Conservation (phyloP, 2,113 vertebrate species). For the Campylomormyrus numenius region DNA sequence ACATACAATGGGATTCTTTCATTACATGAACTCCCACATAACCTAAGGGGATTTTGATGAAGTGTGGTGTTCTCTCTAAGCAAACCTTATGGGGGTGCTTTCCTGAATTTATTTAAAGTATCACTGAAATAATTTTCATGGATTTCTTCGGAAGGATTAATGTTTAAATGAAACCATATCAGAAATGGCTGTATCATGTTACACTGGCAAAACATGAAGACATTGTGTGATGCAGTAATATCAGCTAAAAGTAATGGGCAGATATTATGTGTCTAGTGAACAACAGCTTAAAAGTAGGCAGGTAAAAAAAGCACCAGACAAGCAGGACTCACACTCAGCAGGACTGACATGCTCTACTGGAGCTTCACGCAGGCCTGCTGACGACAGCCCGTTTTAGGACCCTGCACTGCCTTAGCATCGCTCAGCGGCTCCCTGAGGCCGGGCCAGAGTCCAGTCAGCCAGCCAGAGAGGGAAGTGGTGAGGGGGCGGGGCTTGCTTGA, state of each 20-base stretch:
- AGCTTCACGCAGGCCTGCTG: neutral
- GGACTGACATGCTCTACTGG: neutral
- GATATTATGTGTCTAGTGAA: neutral
- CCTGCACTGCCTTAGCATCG: neutral
- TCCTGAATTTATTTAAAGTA: neutral
- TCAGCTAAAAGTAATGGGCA: neutral
- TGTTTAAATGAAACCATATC: neutral
- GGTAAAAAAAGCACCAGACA: neutral
- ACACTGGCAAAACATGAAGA: neutral
- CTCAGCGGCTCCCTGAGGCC: neutral
- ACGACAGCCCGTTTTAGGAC: neutral
- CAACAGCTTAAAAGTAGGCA: neutral
- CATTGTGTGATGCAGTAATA: neutral
- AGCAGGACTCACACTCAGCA: neutral
- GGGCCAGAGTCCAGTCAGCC: neutral
- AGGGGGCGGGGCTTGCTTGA: neutral
- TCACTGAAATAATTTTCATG: neutral
- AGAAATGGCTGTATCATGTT: neutral
- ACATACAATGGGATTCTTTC: neutral
- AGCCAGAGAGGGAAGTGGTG: neutral
- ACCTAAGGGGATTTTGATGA: neutral
- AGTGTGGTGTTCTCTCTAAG: neutral
- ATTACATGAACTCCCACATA: neutral
- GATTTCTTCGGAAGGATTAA: neutral
- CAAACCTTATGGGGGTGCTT: neutral